Percentiles rank a stretch among this genome's conserved stretches.
These are phyloP conservation scores for Oncorhynchus masou DNA, from an alignment of 2,113 vertebrate species.

Conservation along the genomic window DNA sequence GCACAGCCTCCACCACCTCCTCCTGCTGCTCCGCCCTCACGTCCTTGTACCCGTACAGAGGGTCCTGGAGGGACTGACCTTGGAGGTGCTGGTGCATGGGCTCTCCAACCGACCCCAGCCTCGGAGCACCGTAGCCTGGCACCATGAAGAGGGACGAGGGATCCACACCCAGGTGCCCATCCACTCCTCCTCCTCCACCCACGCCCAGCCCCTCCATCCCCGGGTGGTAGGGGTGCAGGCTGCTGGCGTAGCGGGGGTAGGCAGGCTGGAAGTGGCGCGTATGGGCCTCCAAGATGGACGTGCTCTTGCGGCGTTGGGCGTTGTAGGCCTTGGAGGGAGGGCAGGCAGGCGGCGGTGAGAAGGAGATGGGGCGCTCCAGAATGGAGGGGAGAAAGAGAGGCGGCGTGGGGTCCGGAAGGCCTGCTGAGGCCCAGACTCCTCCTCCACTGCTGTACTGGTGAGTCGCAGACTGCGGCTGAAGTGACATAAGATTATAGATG, in stretches of 20 bases:
- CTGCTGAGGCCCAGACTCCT: constrained; percentile 59
- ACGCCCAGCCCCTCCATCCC: constrained; percentile 65
- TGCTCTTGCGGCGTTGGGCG: constrained; percentile 94
- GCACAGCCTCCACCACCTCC: constrained; percentile 67
- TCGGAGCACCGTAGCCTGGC: constrained; percentile 77
- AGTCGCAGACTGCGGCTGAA: constrained; percentile 82
- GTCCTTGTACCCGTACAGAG: constrained; percentile 80
- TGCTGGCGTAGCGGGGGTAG: constrained; percentile 84
- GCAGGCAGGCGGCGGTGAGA: constrained; percentile 91
- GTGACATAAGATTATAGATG: constrained; percentile 83
- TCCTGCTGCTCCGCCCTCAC: constrained; percentile 82
- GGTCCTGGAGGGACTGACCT: constrained; percentile 65
- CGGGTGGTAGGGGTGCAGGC: constrained; percentile 79
- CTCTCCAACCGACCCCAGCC: constrained; percentile 78
- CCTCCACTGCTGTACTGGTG: constrained; percentile 83
- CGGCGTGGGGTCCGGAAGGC: constrained; percentile 81
- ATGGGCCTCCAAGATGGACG: constrained; percentile 95
- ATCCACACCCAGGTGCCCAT: constrained; percentile 43
- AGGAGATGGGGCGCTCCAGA: constrained; percentile 92
- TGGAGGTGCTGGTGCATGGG: constrained; percentile 80
- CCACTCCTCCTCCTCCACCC: neutral
- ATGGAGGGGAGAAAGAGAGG: constrained; percentile 87
- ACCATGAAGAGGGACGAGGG: constrained; percentile 66
- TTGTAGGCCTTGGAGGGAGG: constrained; percentile 85
- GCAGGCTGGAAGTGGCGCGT: constrained; percentile 88